A percentile compares a stretch with the other conserved stretches of the same genome.
Conservation (phyloP, 2,797 vertebrate species). For the Fundulus diaphanus region DNA sequence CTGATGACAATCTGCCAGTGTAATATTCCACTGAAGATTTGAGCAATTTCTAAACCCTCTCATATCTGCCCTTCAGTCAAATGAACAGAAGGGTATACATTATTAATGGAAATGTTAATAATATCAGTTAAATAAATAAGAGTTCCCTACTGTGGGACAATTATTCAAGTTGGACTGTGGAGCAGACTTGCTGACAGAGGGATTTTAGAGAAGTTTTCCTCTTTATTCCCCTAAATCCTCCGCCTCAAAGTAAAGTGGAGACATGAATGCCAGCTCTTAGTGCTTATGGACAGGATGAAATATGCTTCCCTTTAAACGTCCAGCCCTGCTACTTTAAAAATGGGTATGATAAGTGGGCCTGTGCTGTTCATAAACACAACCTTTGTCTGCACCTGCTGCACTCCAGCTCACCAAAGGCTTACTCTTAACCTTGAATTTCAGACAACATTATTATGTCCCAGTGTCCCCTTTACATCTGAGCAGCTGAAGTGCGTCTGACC, state of each 20-base stretch:
- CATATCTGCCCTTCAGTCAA: constrained; percentile 48
- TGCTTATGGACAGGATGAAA: constrained; percentile 37
- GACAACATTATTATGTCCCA: constrained; percentile 9
- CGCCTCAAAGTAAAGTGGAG: constrained; percentile 21
- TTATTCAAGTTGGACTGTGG: constrained; percentile 40
- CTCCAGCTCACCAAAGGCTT: constrained; percentile 2
- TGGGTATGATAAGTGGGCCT: constrained; percentile 6
- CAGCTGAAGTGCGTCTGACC: constrained; percentile 20
- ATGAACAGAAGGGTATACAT: constrained; percentile 31
- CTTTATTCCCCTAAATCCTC: constrained; percentile 3
- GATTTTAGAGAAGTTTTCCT: constrained; percentile 39
- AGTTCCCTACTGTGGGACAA: constrained; percentile 39
- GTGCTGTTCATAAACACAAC: constrained; percentile 19
- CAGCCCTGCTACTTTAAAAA: constrained; percentile 10
- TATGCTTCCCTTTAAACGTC: constrained; percentile 19
- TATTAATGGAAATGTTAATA: constrained; percentile 71
- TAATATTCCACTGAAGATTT: constrained; percentile 36
- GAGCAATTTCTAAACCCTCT: constrained; percentile 46
- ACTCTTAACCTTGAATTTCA: constrained; percentile 15
- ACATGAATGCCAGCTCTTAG: constrained; percentile 21
- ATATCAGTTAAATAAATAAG: constrained; percentile 52
- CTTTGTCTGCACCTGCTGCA: constrained; percentile 11
- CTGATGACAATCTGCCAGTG: constrained; percentile 52
- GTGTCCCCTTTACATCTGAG: constrained; percentile 36
- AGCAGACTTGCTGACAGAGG: constrained; percentile 62